Evolutionary conservation across 2,113 vertebrate genomes (phyloP).

Genomic region (Hystrix brachyura): DNA sequence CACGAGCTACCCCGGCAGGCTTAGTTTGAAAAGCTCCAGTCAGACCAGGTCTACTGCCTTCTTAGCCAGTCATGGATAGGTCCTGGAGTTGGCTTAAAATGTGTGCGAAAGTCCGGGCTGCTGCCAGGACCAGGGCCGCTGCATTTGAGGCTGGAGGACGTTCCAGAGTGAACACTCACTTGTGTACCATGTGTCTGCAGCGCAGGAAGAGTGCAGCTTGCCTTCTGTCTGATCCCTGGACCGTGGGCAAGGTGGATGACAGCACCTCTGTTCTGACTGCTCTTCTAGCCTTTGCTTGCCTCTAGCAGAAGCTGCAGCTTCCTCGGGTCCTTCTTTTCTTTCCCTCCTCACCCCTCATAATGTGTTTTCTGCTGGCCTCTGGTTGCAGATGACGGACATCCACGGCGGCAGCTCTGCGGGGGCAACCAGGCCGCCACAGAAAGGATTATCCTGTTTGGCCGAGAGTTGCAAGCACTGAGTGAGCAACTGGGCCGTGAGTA

Average conservation of each 20-base stretch:
- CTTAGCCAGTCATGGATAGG: neutral
- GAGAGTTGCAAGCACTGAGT: constrained; percentile 96
- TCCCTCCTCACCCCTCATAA: constrained; percentile 17
- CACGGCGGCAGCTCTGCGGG: constrained; percentile 95
- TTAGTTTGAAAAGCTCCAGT: neutral
- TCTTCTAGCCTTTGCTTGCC: neutral
- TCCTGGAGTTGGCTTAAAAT: neutral
- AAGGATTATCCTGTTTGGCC: constrained; percentile 98
- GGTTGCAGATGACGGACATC: constrained; percentile 91
- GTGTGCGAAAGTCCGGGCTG: neutral
- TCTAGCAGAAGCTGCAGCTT: constrained; percentile 23
- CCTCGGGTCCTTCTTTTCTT: neutral
- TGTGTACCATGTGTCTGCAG: neutral
- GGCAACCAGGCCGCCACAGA: constrained; percentile 98
- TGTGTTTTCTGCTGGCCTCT: constrained; percentile 66
- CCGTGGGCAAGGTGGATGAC: neutral
- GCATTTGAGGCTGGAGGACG: neutral
- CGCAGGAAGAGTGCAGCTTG: neutral
- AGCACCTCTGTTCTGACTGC: neutral
- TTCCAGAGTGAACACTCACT: neutral
- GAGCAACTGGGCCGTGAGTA: constrained; percentile 97
- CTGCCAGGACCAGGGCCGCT: neutral
- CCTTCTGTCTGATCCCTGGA: neutral
- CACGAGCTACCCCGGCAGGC: neutral
- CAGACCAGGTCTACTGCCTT: neutral